Evolutionary conservation across 2,888 invertebrate species (phyloP).

Genomic region (Diplolepis rosae): DNA sequence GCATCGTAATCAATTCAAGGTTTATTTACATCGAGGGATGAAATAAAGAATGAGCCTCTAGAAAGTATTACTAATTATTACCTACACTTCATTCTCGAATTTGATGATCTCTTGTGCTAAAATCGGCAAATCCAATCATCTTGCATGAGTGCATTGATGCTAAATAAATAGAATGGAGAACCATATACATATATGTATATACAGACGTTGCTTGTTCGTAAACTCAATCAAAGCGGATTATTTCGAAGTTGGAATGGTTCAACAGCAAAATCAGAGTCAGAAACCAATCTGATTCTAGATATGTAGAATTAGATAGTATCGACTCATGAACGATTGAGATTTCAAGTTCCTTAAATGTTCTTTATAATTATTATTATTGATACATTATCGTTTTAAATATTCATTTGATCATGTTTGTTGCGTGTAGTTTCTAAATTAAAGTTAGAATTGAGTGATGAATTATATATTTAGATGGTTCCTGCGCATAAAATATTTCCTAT

Average conservation of each 20-base stretch:
- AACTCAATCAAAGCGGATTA: conserved; percentile 17
- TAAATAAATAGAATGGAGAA: conserved; percentile 28
- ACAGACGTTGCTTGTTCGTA: neutral
- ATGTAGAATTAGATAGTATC: too few species aligned
- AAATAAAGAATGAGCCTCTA: neutral
- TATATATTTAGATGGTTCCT: too few species aligned
- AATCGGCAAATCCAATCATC: conserved; percentile 36
- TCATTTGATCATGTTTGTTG: too few species aligned
- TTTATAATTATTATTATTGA: too few species aligned
- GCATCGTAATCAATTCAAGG: too few species aligned
- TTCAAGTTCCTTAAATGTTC: neutral
- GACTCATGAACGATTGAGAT: too few species aligned
- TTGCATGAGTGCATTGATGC: conserved; percentile 23
- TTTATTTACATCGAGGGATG: too few species aligned
- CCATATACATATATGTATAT: neutral
- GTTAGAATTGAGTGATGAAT: too few species aligned
- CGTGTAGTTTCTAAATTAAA: too few species aligned
- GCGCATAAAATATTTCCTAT: too few species aligned
- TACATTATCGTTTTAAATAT: too few species aligned
- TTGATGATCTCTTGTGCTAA: conserved; percentile 20
- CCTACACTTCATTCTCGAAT: conserved; percentile 26
- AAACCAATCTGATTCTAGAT: neutral
- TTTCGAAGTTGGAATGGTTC: neutral
- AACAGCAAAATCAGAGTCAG: neutral
- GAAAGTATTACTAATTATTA: conserved; percentile 11